phyloP scores from a whole-genome alignment of 2,888 invertebrate species.

The Hyalella azteca region DNA sequence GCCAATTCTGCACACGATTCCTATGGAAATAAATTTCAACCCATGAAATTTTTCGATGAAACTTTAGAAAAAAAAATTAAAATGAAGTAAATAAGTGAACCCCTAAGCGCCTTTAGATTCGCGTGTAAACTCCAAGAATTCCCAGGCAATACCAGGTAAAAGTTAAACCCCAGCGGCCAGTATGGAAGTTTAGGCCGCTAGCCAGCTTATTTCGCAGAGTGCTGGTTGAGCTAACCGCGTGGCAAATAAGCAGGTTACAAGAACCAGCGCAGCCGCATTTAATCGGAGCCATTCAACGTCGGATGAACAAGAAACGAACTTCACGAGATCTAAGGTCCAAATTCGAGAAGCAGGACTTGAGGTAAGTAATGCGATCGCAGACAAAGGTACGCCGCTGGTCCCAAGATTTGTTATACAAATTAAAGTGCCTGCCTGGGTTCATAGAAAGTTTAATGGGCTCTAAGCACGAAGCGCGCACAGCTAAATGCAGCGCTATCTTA shows the following conservation, averaged over 20 bases:
- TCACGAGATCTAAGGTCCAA: background rate
- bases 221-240: background rate
- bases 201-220: slow-evolving; percentile 6
- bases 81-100: no score
- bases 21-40: no score
- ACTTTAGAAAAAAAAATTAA: no score
- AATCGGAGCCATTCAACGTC: background rate
- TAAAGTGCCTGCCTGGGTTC: slow-evolving; percentile 20
- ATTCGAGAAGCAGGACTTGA: background rate
- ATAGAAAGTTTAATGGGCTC: background rate
- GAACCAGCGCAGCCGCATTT: background rate
- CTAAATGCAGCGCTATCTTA: background rate
- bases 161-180: background rate
- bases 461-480: background rate
- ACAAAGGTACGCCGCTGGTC: slow-evolving; percentile 25
- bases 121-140: background rate
- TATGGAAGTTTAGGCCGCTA: background rate
- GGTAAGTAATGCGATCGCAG: slow-evolving; percentile 19
- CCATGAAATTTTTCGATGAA: no score
- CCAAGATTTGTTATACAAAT: slow-evolving; percentile 5
- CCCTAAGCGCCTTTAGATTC: background rate
- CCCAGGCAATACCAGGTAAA: background rate
- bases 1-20: no score
- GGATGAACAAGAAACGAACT: background rate
- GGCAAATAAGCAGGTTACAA: slow-evolving; percentile 19